Evolutionary conservation across 2,888 invertebrate genomes (phyloP), one percentile per base, ranked within the genome.

Genomic region (Aproaerema taeniolella): DNA sequence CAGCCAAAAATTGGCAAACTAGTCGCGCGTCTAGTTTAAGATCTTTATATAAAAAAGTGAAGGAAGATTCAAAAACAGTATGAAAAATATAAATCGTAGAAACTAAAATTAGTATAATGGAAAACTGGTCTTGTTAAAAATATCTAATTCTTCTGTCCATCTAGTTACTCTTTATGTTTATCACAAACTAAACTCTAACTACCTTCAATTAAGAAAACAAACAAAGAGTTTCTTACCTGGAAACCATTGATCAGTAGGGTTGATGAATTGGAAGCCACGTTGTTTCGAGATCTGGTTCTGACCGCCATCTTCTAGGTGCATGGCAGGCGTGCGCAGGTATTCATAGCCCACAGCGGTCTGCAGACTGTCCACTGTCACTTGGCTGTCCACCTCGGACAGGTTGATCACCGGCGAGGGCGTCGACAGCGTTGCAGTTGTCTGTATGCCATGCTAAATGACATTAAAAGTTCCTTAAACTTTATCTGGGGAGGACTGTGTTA

Each of bases 231-330:
- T 55, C 58, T 65, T 68, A 91, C 93, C 95, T 68, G 95, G 94
- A 71, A 95, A 96, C 94, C 95, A 95, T 50, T 92, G 91, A 54
- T 96, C 93, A 1, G 93, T 93, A 1, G 96, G 96, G 77, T 95
- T 95, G 36, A 96, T 86, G 67, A 91, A 89, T 65, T 95, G 94
- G 73, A 95, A 96, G 32, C 96, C 96, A 53, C 92, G 89, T 70
- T 95, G 95, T 61, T 91, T 88, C 62, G 91, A 89, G 50, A 93
- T 91, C 52, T 90, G 88, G 41, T 89, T 88, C 55, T 90, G 88
- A 0, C 94, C 95, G 14, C 93, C 93, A 64, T 95, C 95, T 43
- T 88, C 88, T 9, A 93, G 60, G 14, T 88, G 87, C 17, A 91
- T 72, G 0, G 93, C 90, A 12, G 89, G 87, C 0, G 94, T 95